A percentile compares a stretch with the other conserved stretches of the same genome.
Conservation (phyloP, 1,140 invertebrate genomes). For the Papilio xuthus region DNA sequence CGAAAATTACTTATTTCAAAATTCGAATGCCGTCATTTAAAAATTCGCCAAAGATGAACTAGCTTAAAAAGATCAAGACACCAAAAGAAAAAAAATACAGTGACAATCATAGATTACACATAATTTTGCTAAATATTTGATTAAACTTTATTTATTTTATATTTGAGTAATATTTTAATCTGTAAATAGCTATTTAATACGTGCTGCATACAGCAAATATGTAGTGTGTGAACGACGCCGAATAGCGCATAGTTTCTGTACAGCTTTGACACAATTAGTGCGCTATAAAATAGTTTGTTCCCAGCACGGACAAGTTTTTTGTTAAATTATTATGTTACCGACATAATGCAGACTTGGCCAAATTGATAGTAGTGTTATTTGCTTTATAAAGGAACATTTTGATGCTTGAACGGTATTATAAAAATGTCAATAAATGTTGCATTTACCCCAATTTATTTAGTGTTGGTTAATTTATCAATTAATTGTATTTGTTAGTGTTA, state of each 20-base stretch:
- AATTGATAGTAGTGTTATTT: no score
- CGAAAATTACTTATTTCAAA: neutral
- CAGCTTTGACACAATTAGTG: slow-evolving; percentile 6
- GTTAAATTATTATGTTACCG: neutral
- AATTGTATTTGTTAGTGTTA: no score
- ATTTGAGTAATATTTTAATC: neutral
- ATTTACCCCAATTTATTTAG: no score
- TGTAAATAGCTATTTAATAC: neutral
- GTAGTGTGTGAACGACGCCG: slow-evolving; percentile 6
- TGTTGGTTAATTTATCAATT: no score
- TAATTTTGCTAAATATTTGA: no score
- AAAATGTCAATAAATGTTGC: no score
- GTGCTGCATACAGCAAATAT: slow-evolving; percentile 1
- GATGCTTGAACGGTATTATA: no score
- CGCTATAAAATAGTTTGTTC: slow-evolving; percentile 15
- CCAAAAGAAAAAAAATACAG: no score
- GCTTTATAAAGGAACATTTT: no score
- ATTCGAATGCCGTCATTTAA: neutral
- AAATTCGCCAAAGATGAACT: neutral
- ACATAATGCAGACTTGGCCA: neutral
- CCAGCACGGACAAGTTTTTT: neutral
- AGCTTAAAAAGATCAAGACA: no score
- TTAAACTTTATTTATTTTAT: no score
- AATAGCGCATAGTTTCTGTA: slow-evolving; percentile 11
- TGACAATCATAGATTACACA: no score